Percentiles rank a stretch among this genome's conserved stretches.
Conservation (phyloP, 2,113 vertebrate species). For the Heterocephalus glaber region DNA sequence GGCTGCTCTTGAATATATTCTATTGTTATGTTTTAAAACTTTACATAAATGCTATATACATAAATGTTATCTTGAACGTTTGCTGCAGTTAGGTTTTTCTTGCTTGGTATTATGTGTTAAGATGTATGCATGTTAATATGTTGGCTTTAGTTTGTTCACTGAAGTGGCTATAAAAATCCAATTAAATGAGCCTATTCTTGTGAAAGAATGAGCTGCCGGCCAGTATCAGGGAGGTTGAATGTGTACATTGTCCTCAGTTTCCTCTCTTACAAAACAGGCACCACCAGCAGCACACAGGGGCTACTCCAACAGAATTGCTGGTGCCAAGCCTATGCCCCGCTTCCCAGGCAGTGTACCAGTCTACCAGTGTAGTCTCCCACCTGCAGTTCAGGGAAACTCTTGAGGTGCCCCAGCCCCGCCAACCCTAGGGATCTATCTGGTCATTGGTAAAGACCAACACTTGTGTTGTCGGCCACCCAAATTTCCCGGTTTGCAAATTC, state of each 20-base stretch:
- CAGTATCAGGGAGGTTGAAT: accelerated
- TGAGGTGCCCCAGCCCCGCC: accelerated
- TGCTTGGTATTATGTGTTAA: neutral
- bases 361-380: accelerated
- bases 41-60: accelerated
- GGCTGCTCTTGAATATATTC: neutral
- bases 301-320: accelerated
- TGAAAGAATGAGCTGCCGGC: accelerated
- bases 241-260: accelerated
- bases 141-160: neutral
- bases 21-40: neutral
- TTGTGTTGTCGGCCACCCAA: accelerated
- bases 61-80: neutral
- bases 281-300: neutral
- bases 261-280: neutral
- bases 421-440: accelerated
- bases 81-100: neutral
- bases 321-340: accelerated
- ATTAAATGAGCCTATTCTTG: accelerated
- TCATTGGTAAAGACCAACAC: accelerated
- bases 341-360: accelerated
- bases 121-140: accelerated
- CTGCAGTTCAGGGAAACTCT: accelerated
- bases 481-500: accelerated
- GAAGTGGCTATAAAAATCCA: neutral